These are phyloP conservation scores for Bubo blakistoni DNA, from an alignment of 2,113 vertebrate species.

Conservation along the genomic window DNA sequence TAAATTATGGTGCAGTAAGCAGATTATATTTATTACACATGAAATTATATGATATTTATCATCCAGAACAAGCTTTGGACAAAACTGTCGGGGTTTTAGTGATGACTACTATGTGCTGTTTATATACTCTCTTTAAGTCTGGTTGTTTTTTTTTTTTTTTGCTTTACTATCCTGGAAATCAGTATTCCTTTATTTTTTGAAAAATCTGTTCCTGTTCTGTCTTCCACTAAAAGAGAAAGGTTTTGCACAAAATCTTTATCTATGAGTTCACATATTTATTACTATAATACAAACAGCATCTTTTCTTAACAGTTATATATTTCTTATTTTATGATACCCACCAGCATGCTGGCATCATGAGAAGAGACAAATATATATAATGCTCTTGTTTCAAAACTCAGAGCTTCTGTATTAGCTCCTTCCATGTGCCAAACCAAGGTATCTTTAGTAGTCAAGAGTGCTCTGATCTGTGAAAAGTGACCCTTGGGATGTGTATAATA, in stretches of 20 bases:
- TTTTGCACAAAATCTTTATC: neutral
- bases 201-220: neutral
- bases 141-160: neutral
- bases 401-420: rapidly evolving
- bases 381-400: neutral
- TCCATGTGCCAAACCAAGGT: neutral
- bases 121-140: neutral
- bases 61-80: neutral
- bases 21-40: neutral
- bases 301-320: neutral
- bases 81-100: neutral
- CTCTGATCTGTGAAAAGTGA: neutral
- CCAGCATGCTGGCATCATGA: neutral
- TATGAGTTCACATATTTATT: neutral
- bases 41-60: neutral
- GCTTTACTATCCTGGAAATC: neutral
- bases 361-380: neutral
- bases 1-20: neutral
- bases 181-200: neutral
- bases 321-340: neutral
- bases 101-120: neutral
- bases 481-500: neutral
- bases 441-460: neutral
- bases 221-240: neutral
- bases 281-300: neutral